Conservation (phyloP, 2,888 invertebrate genomes). For the Electrophaes corylata region DNA sequence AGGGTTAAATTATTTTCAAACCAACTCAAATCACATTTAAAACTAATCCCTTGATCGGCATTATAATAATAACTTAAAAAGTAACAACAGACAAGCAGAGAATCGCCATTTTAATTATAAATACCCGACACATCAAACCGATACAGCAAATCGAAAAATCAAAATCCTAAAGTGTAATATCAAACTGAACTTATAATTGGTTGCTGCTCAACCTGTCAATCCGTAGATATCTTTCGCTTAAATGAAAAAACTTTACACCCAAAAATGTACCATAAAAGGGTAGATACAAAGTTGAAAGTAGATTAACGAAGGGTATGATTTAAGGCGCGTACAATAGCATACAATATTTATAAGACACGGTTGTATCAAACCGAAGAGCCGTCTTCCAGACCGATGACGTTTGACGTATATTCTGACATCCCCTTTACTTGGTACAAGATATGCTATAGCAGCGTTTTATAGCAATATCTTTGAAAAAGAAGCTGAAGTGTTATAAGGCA, state of each 20-base stretch:
- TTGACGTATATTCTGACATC: slow-evolving; percentile 80
- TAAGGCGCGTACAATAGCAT: slow-evolving; percentile 60
- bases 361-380: slow-evolving; percentile 79
- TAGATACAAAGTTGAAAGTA: slow-evolving; percentile 40
- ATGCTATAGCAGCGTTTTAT: slow-evolving; percentile 4
- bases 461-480: too few relatives aligned
- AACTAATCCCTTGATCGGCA: slow-evolving; percentile 70
- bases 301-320: slow-evolving; percentile 33
- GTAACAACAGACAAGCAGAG: slow-evolving; percentile 48
- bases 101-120: slow-evolving; percentile 83
- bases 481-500: too few relatives aligned
- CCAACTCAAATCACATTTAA: slow-evolving; percentile 2
- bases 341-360: slow-evolving; percentile 79
- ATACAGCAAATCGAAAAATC: slow-evolving; percentile 79
- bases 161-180: slow-evolving; percentile 78
- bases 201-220: slow-evolving; percentile 63
- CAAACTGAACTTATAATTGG: slow-evolving; percentile 81
- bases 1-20: background rate
- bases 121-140: slow-evolving; percentile 60
- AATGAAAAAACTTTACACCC: slow-evolving; percentile 4
- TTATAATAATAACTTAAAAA: slow-evolving; percentile 50
- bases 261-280: slow-evolving; percentile 33
- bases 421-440: slow-evolving; percentile 41
- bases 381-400: slow-evolving; percentile 82
- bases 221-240: slow-evolving; percentile 51